phyloP scores from a whole-genome alignment of 2,888 invertebrate species.

The Perizoma flavofasciatum region DNA sequence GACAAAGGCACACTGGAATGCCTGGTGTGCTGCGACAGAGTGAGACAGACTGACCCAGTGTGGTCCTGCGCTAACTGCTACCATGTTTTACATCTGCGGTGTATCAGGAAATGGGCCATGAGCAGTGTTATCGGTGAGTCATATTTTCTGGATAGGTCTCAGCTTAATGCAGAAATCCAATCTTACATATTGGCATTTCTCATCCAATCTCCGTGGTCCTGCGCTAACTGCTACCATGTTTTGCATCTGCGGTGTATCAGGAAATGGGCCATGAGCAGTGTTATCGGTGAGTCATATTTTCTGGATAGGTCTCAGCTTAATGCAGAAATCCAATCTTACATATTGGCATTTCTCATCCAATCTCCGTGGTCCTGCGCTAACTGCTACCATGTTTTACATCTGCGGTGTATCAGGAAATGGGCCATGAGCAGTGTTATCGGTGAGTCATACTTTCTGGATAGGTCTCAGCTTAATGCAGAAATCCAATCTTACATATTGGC shows the following conservation, averaged over 20 bases:
- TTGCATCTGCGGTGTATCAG: conserved; percentile 95
- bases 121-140: conserved; percentile 88
- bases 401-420: conserved; percentile 96
- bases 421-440: conserved; percentile 91
- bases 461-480: no score
- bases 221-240: conserved; percentile 95
- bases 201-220: conserved; percentile 87
- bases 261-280: conserved; percentile 95
- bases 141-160: background rate
- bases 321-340: no score
- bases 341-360: no score
- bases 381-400: conserved; percentile 96
- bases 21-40: conserved; percentile 95
- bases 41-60: conserved; percentile 90
- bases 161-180: no score
- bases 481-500: no score
- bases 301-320: no score
- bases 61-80: conserved; percentile 97
- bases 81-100: conserved; percentile 95
- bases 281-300: conserved; percentile 79
- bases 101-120: conserved; percentile 95
- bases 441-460: conserved; percentile 53
- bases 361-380: conserved; percentile 92
- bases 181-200: no score
- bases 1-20: conserved; percentile 94